These are phyloP conservation scores for Sebastes hubbsi DNA, from an alignment of 2,797 vertebrate species.

Conservation along the genomic window DNA sequence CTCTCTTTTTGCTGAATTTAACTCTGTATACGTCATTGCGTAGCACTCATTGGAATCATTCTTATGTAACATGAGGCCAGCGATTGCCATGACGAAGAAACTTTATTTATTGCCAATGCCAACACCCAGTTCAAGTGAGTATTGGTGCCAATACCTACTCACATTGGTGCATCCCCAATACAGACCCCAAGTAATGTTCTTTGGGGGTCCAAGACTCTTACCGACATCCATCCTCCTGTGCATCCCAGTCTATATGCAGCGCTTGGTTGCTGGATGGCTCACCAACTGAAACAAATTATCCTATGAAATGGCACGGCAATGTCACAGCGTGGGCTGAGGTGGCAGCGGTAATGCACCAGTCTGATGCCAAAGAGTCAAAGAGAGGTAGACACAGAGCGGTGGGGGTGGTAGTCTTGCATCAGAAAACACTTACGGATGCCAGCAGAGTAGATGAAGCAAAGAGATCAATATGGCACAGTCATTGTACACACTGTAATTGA, in stretches of 20 bases:
- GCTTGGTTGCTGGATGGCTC: background rate
- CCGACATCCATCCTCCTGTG: background rate
- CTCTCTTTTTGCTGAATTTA: background rate
- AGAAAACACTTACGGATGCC: slow-evolving; percentile 66
- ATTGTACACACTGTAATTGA: slow-evolving; percentile 75
- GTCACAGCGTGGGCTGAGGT: slow-evolving; percentile 27
- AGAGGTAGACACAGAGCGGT: background rate
- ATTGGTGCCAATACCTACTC: background rate
- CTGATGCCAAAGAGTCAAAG: slow-evolving; percentile 19
- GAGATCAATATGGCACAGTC: slow-evolving; percentile 76
- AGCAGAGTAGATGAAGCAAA: slow-evolving; percentile 66
- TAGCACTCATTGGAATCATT: background rate
- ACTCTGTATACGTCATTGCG: background rate
- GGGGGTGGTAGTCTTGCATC: slow-evolving; percentile 33
- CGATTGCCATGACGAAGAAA: background rate
- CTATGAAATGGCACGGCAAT: slow-evolving; percentile 23
- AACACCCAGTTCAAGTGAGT: background rate
- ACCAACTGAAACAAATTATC: slow-evolving; percentile 8
- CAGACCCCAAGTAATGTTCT: background rate
- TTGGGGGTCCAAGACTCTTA: background rate
- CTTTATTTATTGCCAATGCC: background rate
- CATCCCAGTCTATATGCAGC: background rate
- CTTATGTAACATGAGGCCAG: background rate
- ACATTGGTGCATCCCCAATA: background rate
- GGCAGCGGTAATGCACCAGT: background rate